Base-by-base conservation (phyloP, 2,113 vertebrate species). In the Syrmaticus mikado region DNA sequence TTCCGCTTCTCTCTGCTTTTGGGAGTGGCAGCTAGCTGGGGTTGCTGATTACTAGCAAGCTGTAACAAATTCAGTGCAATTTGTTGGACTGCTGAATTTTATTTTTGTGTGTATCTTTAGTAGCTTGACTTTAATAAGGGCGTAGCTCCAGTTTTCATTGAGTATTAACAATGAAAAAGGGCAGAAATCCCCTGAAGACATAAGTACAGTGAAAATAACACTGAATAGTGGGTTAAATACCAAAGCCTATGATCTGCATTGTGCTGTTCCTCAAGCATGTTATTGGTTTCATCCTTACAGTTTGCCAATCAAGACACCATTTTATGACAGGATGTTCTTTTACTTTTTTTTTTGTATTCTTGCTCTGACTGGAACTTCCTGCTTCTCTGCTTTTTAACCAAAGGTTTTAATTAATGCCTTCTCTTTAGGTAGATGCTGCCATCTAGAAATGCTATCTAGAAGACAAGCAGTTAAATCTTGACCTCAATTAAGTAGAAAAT, bases 401-500 rank as follows among this genome's bases (percentile, higher is more conserved):
- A 79, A 88, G 65, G 38, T 41, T 95, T 90, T 72, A 91, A 58
- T 94, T 91, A 55, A 74, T 78, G 34, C 77, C 55, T 87, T 74
- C 14, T 74, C 68, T 85, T 87, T n/a, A 90, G 81, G 53, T 58
- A 82, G 58, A 91, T 45, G 11, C 62, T 92, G 58, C 66, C 58
- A 70, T 55, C 85, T 87, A 41, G 58, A 82, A 93, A 48, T 82
- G 34, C 53, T 94, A 89, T 90, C 87, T 89, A 40, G 80, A 93
- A 83, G 92, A 85, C 30, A 74, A 10, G 45, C 74, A 79, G 73
- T 92, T 87, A 82, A 82, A 92, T 94, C 55, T 82, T 85, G 84
- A 90, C 94, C 89, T 89, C 87, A 82, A 3, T 91, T 92, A 92
- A 82, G 45, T 50, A 34, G 40, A n/a, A 78, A 93, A 53, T 87